These are phyloP conservation scores for Pelmatolapia mariae DNA, from an alignment of 2,113 vertebrate genomes.

Conservation along the genomic window DNA sequence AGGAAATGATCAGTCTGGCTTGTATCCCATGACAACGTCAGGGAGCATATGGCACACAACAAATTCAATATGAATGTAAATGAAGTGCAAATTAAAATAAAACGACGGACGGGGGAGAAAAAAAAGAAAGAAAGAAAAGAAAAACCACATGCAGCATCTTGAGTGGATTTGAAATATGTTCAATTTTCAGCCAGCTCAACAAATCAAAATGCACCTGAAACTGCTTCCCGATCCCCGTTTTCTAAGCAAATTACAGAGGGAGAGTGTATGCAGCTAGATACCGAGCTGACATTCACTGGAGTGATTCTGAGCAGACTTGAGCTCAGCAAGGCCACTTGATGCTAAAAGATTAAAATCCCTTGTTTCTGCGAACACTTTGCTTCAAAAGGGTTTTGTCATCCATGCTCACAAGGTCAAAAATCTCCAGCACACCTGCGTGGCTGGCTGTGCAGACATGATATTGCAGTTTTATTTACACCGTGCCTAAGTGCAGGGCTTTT, in stretches of 20 bases:
- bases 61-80: conserved; percentile 72
- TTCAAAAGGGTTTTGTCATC: conserved; percentile 10
- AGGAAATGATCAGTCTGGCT: conserved; percentile 33
- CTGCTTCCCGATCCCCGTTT: neutral
- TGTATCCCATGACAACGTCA: conserved; percentile 63
- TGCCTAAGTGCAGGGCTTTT: neutral
- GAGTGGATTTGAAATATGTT: conserved; percentile 12
- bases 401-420: conserved; percentile 21
- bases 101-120: neutral
- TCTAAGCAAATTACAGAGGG: neutral
- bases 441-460: neutral
- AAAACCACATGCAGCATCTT: neutral
- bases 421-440: neutral
- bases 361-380: conserved; percentile 15
- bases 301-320: neutral
- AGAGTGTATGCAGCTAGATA: neutral
- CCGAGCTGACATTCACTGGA: conserved; percentile 2
- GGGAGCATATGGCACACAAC: conserved; percentile 57
- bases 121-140: neutral
- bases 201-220: conserved; percentile 17
- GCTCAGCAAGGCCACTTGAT: conserved; percentile 29
- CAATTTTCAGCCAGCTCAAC: conserved; percentile 5
- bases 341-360: conserved; percentile 28
- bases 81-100: conserved; percentile 53
- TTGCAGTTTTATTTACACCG: conserved; percentile 26